Base-by-base conservation (phyloP, 2,888 invertebrate genomes). In the Drosophila melanocephala region DNA sequence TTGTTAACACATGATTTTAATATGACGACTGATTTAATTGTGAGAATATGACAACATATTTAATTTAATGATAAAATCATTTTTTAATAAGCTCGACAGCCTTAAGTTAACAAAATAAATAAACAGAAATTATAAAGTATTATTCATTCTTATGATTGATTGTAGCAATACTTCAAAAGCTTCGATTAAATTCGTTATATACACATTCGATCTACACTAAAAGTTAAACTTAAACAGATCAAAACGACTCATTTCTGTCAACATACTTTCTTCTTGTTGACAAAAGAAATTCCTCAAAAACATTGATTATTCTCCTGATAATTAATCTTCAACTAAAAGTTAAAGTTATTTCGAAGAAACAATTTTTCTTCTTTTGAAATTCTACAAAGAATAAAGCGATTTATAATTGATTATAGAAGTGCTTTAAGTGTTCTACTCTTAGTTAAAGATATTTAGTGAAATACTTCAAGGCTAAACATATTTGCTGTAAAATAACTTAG, bases 261-360 rank as follows among this genome's bases (percentile, higher is more conserved):
- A 1, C 10, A n/a, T 5, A 0, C n/a, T n/a, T 42, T 10, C 12
- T 12, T 1, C 0, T 42, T n/a, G n/a, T 1, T 10, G 42, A 42
- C 10, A n/a, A n/a, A n/a, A n/a, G 10, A n/a, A 10, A 42, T n/a
- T n/a, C 42, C 10, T n/a, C 19, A 2, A 42, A n/a, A n/a, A n/a
- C 42, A 5, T n/a, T 4, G 5, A n/a, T 42, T 12, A 2, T 22
- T 5, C n/a, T 2, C 1, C 0, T 42, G 5, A 22, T n/a, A 12
- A 22, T 42, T 12, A 42, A 22, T 22, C 7, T 14, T 47, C 14
- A 1, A 7, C 14, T 2, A 7, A 47, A 22, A 22, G 6, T 14
- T 22, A 3, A 14, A 3, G 44, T 14, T 44, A 12, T 6, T 44
- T 22, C 22, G 22, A 1, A 12, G n/a, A 22, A 44, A 6, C 5